These are phyloP conservation scores for Macaca nemestrina DNA, from an alignment of 2,113 vertebrate species.

Conservation along the genomic window DNA sequence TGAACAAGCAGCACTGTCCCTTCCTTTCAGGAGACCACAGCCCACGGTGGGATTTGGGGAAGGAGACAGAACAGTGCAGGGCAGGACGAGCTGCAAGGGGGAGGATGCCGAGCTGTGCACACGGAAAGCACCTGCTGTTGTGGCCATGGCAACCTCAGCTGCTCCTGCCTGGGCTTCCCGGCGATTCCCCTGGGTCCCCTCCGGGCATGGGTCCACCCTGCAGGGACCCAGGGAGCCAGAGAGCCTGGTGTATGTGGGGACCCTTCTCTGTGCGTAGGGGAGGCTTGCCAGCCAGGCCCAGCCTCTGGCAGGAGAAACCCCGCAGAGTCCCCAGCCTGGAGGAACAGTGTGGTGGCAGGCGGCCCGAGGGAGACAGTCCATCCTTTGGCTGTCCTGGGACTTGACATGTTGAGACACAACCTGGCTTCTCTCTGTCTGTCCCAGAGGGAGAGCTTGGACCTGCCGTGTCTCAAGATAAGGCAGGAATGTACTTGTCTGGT, in stretches of 20 bases:
- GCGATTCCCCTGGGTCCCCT: not conserved
- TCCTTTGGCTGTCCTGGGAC: not conserved
- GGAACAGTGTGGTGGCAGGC: not conserved
- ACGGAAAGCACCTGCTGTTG: not conserved
- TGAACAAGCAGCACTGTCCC: not conserved
- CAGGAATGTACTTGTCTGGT: conserved; percentile 10
- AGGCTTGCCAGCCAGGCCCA: not conserved
- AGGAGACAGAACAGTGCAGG: not conserved
- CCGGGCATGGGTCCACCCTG: not conserved
- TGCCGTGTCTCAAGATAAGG: conserved; percentile 23
- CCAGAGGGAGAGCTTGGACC: not conserved
- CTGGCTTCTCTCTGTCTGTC: conserved; percentile 32
- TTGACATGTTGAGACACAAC: not conserved
- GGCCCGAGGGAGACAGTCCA: not conserved
- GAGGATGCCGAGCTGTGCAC: not conserved
- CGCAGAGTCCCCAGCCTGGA: not conserved
- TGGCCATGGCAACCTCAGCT: not conserved
- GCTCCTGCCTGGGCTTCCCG: not conserved
- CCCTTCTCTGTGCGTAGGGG: not conserved
- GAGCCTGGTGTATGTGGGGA: not conserved
- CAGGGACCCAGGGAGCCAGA: not conserved
- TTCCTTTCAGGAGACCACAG: not conserved
- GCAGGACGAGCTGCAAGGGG: not conserved
- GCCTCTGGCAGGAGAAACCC: not conserved
- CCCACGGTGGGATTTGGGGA: too few relatives aligned